Percentiles rank a stretch among this genome's conserved stretches.
Evolutionary conservation across 2,797 vertebrate genomes (phyloP).

Genomic region (Brachymystax lenok): DNA sequence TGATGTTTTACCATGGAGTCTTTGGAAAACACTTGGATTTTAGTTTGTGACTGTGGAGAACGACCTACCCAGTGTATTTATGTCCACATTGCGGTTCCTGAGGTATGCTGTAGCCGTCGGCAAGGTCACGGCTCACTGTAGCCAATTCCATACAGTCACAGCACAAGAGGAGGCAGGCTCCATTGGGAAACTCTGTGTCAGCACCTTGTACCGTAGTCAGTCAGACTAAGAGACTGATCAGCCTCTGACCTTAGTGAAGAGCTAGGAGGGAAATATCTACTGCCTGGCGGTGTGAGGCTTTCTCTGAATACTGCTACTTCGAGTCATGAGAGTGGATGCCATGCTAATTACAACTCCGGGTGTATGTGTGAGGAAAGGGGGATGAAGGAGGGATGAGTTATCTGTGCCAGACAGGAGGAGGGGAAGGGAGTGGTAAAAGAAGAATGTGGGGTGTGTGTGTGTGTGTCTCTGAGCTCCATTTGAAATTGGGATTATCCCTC

Average conservation of each 20-base stretch:
- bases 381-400: slow-evolving; percentile 43
- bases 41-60: not conserved
- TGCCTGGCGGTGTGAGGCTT: slow-evolving; percentile 8
- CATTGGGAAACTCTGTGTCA: slow-evolving; percentile 32
- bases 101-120: not conserved
- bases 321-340: slow-evolving; percentile 41
- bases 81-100: slow-evolving; percentile 16
- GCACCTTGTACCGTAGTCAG: slow-evolving; percentile 15
- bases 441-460: slow-evolving; percentile 34
- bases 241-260: too few relatives aligned
- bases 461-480: slow-evolving; percentile 71
- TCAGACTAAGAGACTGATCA: slow-evolving; percentile 19
- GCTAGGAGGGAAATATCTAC: not conserved
- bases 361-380: slow-evolving; percentile 25
- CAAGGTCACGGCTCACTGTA: not conserved
- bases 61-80: slow-evolving; percentile 12
- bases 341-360: slow-evolving; percentile 29
- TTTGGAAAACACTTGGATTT: too few relatives aligned
- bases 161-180: slow-evolving; percentile 1
- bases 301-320: slow-evolving; percentile 13
- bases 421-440: slow-evolving; percentile 17
- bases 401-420: slow-evolving; percentile 73
- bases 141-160: not conserved
- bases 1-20: too few relatives aligned
- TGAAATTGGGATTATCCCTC: slow-evolving; percentile 74